Conservation (phyloP, 2,888 invertebrate genomes). For the Leptopterna dolabrata region DNA sequence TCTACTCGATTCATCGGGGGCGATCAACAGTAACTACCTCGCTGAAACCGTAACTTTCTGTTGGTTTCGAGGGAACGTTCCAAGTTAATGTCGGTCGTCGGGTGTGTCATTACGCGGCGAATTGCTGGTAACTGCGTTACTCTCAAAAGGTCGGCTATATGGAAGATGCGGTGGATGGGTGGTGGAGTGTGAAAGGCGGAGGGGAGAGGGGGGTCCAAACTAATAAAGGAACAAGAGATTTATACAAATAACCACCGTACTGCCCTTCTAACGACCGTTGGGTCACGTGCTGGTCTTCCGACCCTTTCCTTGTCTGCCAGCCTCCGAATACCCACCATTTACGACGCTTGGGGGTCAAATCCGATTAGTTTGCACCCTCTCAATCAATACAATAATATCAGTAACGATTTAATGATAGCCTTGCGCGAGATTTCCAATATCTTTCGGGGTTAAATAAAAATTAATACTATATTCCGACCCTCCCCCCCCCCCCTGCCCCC, state of each 20-base stretch:
- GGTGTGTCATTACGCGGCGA: not conserved
- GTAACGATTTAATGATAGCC: constrained; percentile 44
- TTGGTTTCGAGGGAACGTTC: not conserved
- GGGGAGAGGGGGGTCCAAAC: constrained; percentile 10
- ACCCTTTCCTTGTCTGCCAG: not conserved
- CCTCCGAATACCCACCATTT: constrained; percentile 29
- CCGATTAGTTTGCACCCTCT: constrained; percentile 52
- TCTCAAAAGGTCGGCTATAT: not conserved
- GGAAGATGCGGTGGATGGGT: not conserved
- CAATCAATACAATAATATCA: constrained; percentile 48
- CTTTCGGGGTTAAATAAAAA: constrained; percentile 39
- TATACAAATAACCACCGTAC: constrained; percentile 44
- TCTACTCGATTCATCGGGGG: too few species aligned
- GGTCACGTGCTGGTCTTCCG: constrained; percentile 27
- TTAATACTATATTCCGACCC: not conserved
- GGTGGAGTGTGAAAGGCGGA: not conserved
- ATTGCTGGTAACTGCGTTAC: not conserved
- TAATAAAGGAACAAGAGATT: constrained; percentile 51
- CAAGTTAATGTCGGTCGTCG: constrained; percentile 10
- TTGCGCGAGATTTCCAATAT: constrained; percentile 11
- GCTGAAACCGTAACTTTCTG: not conserved
- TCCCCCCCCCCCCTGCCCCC: not conserved
- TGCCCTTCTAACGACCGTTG: constrained; percentile 31
- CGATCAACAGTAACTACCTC: not conserved
- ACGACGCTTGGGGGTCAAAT: constrained; percentile 33